A percentile compares a stretch with the other conserved stretches of the same genome.
Conservation (phyloP, 1,140 invertebrate genomes). For the Holotrichia oblita region DNA sequence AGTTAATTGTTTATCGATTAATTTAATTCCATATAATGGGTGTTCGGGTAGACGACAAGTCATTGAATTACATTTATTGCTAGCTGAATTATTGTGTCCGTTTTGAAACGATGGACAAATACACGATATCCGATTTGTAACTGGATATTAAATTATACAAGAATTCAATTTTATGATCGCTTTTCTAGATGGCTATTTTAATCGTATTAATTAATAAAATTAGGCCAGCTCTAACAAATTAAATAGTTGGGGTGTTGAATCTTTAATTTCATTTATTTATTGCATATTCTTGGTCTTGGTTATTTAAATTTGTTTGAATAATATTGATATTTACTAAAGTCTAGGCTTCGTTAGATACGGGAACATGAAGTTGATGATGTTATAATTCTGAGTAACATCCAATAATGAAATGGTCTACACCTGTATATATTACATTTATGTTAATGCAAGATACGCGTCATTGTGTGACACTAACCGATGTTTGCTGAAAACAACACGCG, state of each 20-base stretch:
- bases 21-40: constrained; percentile 15
- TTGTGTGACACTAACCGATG: not conserved
- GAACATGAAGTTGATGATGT: too few relatives aligned
- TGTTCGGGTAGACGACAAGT: not conserved
- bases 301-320: too few relatives aligned
- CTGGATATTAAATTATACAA: not conserved
- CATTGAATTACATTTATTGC: not conserved
- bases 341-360: too few relatives aligned
- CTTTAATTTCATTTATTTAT: too few relatives aligned
- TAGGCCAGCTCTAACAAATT: too few relatives aligned
- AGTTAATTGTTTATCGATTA: constrained; percentile 29
- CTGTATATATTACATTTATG: not conserved
- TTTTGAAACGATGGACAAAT: not conserved
- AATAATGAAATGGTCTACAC: not conserved
- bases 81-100: not conserved
- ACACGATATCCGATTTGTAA: not conserved
- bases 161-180: too few relatives aligned
- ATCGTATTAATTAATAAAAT: too few relatives aligned
- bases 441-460: not conserved
- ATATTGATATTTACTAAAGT: too few relatives aligned
- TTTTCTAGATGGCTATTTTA: too few relatives aligned
- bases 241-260: too few relatives aligned
- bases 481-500: constrained; percentile 16
- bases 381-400: too few relatives aligned
- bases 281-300: too few relatives aligned